Conservation (phyloP, 2,888 invertebrate genomes). For the Leptothorax acervorum region DNA sequence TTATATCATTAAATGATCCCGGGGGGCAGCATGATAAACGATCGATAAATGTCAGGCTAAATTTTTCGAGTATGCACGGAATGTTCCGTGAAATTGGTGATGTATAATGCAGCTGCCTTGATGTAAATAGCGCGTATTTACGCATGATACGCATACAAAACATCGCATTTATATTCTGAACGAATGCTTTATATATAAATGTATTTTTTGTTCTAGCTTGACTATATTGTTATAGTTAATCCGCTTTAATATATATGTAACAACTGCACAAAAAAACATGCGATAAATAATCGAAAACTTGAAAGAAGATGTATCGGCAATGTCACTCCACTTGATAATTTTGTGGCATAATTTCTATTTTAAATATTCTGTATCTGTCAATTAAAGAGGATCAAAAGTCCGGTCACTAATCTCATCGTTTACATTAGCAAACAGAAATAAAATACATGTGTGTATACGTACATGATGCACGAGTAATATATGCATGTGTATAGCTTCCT, state of each 20-base stretch:
- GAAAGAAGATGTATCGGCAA: background rate
- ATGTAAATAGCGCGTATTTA: conserved; percentile 28
- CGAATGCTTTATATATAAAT: conserved; percentile 5
- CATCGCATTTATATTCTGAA: background rate
- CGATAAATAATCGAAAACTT: background rate
- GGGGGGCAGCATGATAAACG: conserved; percentile 41
- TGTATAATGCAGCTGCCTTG: conserved; percentile 48
- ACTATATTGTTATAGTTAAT: background rate
- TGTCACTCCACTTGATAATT: background rate
- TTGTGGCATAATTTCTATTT: background rate
- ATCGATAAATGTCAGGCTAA: conserved; percentile 36
- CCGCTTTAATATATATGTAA: background rate
- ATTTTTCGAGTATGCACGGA: conserved; percentile 66
- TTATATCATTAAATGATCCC: conserved; percentile 71
- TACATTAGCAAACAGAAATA: conserved; percentile 15
- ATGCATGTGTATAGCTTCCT: conserved; percentile 9
- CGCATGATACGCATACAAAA: background rate
- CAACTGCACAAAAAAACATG: background rate
- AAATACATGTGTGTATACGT: background rate
- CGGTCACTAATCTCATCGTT: background rate
- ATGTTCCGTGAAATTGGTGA: conserved; percentile 73
- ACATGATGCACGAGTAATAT: background rate
- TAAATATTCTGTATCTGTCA: background rate
- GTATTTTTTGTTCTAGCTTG: background rate
- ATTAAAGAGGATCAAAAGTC: background rate